Evolutionary conservation across 1,140 invertebrate species (phyloP).

Genomic region (Melitaea cinxia): DNA sequence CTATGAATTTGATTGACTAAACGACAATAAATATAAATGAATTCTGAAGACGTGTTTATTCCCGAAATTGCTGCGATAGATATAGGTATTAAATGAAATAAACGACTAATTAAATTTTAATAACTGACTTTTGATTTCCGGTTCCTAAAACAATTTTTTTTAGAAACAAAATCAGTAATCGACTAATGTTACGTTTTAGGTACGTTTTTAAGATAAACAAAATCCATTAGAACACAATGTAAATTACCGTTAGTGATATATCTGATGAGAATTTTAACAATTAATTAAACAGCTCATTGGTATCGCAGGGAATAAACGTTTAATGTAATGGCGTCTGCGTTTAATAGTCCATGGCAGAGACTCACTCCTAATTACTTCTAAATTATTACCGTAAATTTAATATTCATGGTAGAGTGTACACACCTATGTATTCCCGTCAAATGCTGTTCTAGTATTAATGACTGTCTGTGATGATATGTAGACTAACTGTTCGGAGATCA

Average conservation of each 20-base stretch:
- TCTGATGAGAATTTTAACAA: conserved; percentile 46
- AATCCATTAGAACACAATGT: conserved; percentile 28
- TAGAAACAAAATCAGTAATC: neutral
- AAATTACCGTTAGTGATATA: conserved; percentile 33
- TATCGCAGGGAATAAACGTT: conserved; percentile 49
- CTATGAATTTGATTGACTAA: too few relatives aligned
- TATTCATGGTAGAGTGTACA: conserved; percentile 30
- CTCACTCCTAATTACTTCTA: conserved; percentile 59
- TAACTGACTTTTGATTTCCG: too few relatives aligned
- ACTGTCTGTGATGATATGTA: too few relatives aligned
- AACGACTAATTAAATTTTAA: too few relatives aligned
- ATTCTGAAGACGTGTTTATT: too few relatives aligned
- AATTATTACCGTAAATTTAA: conserved; percentile 39
- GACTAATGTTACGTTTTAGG: neutral
- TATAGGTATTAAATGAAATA: too few relatives aligned
- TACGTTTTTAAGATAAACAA: conserved; percentile 10
- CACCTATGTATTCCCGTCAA: neutral
- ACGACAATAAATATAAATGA: too few relatives aligned
- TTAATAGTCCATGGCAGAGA: conserved; percentile 54
- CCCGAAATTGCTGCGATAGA: too few relatives aligned
- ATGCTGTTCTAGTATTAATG: neutral
- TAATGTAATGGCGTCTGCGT: conserved; percentile 51
- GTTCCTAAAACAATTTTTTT: neutral
- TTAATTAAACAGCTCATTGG: conserved; percentile 56
- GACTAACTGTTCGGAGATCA: too few relatives aligned